Evolutionary conservation across 2,888 invertebrate genomes (phyloP), one percentile per base, ranked within the genome.

Genomic region (Merodon equestris): DNA sequence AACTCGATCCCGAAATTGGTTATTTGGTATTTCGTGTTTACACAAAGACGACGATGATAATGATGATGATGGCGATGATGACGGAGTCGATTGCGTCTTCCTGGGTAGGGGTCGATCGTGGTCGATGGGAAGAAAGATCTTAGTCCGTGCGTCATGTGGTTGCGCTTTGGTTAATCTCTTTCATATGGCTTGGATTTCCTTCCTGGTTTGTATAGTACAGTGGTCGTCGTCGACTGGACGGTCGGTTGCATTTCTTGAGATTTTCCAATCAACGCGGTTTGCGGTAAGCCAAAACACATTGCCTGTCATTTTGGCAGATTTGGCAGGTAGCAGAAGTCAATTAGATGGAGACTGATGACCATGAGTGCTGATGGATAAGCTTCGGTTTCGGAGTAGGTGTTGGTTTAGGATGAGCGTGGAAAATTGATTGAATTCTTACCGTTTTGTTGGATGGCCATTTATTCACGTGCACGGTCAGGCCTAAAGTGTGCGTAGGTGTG

Each of bases 121-220:
- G 47, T 58, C 19, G 47, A 54, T 40, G 54, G 47, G 48, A 53
- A 72, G 58, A 74, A 74, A 70, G 58, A 79, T 60, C 68, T 70
- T 70, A 60, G 51, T 34, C 13, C 74, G 54, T 38, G 53, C 67
- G 68, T 79, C 79, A 79, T 79, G 79, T 79, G 79, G 79, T 79
- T 74, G 74, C 51, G 68, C 79, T 79, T 79, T 79, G 79, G 74
- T 70, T 74, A 79, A 79, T 79, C 79, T 79, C 79, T 79, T 74
- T 74, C 79, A 79, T 56, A 79, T 79, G 79, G 74, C 70, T 74
- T 64, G 74, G 79, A 79, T 79, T 79, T 79, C 79, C 79, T 79
- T 79, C 79, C 79, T 79, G 79, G 79, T 74, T 79, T 27, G 57
- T 57, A 42, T 40, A 4, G 63, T 9, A 34, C 7, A 27, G 2